Base-by-base conservation (phyloP, 2,888 invertebrate species). In the Acleris literana region DNA sequence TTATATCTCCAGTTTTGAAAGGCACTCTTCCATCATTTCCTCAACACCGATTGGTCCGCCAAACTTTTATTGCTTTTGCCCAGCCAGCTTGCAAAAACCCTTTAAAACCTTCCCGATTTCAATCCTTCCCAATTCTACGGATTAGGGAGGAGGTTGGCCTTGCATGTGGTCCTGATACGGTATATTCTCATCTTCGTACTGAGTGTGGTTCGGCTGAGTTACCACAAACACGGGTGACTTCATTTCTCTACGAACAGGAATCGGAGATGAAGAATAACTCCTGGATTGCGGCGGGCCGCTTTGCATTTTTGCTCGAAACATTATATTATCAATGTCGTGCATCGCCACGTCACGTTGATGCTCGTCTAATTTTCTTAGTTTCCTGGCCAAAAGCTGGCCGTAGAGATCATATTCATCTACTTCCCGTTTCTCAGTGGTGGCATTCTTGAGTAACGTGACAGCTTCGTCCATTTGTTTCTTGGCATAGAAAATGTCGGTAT, bases 261-360 rank as follows among this genome's bases (percentile, higher is more conserved):
- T 77, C 4, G 86, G 82, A 0, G 87, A 81, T 0, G 81, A 74
- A 0, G 83, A 75, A 62, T 78, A 83, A 63, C 80, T 84, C 55
- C 77, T 76, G 2, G 71, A 57, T 64, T 79, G 80, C 9, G 77
- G 48, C 4, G 69, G 61, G 17, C 71, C 69, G 25, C 76, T 81
- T 62, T 86, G 80, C 81, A 88, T 88, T 81, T 88, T 90, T 13
- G 83, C 85, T 54, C 84, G 85, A 76, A 89, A 91, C 84, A 91
- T 85, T 48, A 91, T 84, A 67, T 88, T 89, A 68, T 92, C 91
- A 11, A 92, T 90, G 66, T 92, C 90, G 61, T 92, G 90, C 91
- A 92, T 91, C 4, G 88, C 87, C 18, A 87, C 71, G 69, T 92
- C 91, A 3, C 92, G 81, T 68, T 91, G 87, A 39, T 83, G 81